phyloP scores from a whole-genome alignment of 2,888 invertebrate species.

The Mythimna lalbum region DNA sequence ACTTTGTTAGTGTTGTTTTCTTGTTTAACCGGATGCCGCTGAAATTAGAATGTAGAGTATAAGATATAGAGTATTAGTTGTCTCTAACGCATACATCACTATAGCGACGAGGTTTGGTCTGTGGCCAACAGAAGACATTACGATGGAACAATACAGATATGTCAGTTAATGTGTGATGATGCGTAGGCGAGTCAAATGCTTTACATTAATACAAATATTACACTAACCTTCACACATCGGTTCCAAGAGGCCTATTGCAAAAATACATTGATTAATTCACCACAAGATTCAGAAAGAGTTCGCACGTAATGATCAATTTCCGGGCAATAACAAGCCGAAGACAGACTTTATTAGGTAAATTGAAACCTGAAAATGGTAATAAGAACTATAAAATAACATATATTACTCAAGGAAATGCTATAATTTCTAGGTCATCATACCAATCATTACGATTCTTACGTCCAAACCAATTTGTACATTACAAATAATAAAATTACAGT shows the following conservation, averaged over 20 bases:
- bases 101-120: too few relatives aligned
- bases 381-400: conserved; percentile 20
- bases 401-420: conserved; percentile 38
- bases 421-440: conserved; percentile 35
- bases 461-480: conserved; percentile 42
- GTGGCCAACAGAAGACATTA: too few relatives aligned
- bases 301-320: conserved; percentile 9
- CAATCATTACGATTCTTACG: conserved; percentile 22
- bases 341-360: conserved; percentile 14
- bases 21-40: too few relatives aligned
- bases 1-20: too few relatives aligned
- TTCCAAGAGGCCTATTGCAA: background rate
- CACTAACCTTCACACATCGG: too few relatives aligned
- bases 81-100: too few relatives aligned
- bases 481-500: conserved; percentile 37
- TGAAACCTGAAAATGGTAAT: conserved; percentile 11
- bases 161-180: too few relatives aligned
- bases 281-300: background rate
- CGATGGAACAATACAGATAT: too few relatives aligned
- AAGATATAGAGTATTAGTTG: too few relatives aligned
- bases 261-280: background rate
- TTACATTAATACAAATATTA: too few relatives aligned
- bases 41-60: too few relatives aligned
- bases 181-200: too few relatives aligned
- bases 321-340: conserved; percentile 21